Percentiles rank a stretch among this genome's conserved stretches.
Conservation (phyloP, 2,888 invertebrate species). For the Drosophila acutilabella region DNA sequence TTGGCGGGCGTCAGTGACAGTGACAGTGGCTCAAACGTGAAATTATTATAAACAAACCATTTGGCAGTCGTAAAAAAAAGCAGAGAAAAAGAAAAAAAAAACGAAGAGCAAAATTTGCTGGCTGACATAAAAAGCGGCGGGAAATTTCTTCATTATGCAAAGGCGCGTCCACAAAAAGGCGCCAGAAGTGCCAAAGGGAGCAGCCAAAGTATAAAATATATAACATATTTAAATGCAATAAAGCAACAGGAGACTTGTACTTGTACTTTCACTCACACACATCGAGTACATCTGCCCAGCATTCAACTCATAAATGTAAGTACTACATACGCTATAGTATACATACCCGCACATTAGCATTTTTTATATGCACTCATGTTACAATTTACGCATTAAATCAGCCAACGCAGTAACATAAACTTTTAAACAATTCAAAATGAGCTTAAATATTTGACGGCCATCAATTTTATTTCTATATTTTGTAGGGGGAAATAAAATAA, state of each 20-base stretch:
- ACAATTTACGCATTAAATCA: conserved; percentile 1
- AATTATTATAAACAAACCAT: conserved; percentile 81
- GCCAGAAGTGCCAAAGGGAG: conserved; percentile 52
- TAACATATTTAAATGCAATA: conserved; percentile 79
- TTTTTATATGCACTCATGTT: conserved; percentile 5
- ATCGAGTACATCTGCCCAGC: background rate
- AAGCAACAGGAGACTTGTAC: conserved; percentile 43
- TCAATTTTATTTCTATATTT: conserved; percentile 2
- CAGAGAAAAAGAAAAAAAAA: conserved; percentile 5
- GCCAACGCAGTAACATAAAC: conserved; percentile 7
- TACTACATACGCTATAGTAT: background rate
- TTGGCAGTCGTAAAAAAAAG: conserved; percentile 66
- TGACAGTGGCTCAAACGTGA: conserved; percentile 71
- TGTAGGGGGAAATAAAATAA: too few relatives aligned
- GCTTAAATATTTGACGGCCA: background rate
- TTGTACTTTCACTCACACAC: background rate
- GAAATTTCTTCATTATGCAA: conserved; percentile 76
- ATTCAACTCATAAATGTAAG: conserved; percentile 19
- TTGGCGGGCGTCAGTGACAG: conserved; percentile 68
- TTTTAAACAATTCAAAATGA: background rate
- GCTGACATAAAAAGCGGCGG: conserved; percentile 62
- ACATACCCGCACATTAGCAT: conserved; percentile 11
- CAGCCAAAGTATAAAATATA: conserved; percentile 54
- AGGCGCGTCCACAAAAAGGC: conserved; percentile 38
- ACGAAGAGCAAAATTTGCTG: conserved; percentile 13